Evolutionary conservation across 2,797 vertebrate genomes (phyloP), one percentile per base, ranked within the genome.

Genomic region (Syngnathus acus): DNA sequence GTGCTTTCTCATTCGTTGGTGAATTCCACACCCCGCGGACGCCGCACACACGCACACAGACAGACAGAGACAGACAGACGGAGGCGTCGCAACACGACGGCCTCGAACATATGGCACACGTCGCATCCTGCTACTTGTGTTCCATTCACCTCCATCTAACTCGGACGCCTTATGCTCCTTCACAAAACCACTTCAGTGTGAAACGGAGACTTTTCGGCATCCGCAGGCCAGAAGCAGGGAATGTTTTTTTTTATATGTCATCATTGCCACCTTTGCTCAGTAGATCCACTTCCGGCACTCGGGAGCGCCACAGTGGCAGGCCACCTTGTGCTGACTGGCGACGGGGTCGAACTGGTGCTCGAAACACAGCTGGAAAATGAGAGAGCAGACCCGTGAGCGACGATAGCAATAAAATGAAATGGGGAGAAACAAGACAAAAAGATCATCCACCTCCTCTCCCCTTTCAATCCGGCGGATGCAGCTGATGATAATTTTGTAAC

Each of bases 221-320:
- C 86, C 74, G 81, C 80, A 75, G 75, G 62, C 62, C 69, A 82
- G 81, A 87, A 86, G 88, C 89, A 84, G 89, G 93, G 93, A 92
- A 90, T 90, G 92, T 86, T 91, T 91, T 40, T 55, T 37, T 37
- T 32, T 2, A 51, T 77, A 76, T 70, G 66, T 78, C 23, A 55
- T 70, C 6, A 39, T 62, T 21, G 42, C 59, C 53, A 2, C 62
- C 55, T 66, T 71, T 71, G 60, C 61, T 91, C 89, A 98, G 92
- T 99, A 98, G 88, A 99, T 95, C 97, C 96, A 98, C 88, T 99
- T 98, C 72, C 95, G 94, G 94, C 97, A 99, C 91, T 96, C 96
- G 21, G 95, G 91, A 67, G 95, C 94, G 74, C 94, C 94, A 72
- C 97, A 99, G 91, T 96, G 95, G 88, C 97, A 99, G 48, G 95